Evolutionary conservation across 2,113 vertebrate species (phyloP).

Genomic region (Apus apus): DNA sequence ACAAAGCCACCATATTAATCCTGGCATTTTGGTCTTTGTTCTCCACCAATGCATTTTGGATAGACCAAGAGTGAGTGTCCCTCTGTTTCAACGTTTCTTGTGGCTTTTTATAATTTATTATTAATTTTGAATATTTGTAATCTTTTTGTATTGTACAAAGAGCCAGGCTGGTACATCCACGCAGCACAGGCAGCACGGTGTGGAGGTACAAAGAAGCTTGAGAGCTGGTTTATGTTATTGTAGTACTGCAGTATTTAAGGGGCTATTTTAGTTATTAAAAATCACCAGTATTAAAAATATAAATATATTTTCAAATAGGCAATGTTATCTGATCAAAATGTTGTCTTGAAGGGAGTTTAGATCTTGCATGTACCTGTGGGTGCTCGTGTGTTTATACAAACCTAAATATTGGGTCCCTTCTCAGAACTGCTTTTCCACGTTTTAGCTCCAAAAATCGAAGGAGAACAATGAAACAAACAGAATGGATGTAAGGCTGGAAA

Average conservation of each 20-base stretch:
- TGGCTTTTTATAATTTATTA: not conserved
- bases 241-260: not conserved
- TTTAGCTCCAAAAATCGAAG: conserved; percentile 83
- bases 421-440: conserved; percentile 77
- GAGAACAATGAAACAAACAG: conserved; percentile 77
- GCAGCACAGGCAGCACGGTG: not conserved
- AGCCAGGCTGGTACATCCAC: not conserved
- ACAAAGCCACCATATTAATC: not conserved
- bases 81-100: not conserved
- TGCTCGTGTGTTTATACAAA: conserved; percentile 25
- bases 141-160: not conserved
- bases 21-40: not conserved
- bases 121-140: not conserved
- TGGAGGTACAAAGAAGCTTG: not conserved
- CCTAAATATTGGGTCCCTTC: conserved; percentile 83
- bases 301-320: not conserved
- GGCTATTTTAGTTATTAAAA: not conserved
- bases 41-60: not conserved
- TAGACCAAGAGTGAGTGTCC: not conserved
- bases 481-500: conserved; percentile 83
- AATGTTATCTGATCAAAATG: not conserved
- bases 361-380: not conserved
- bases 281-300: not conserved
- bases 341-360: not conserved
- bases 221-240: not conserved